Percentiles rank a stretch among this genome's conserved stretches.
Evolutionary conservation across 2,797 vertebrate species (phyloP).

Genomic region (Vireo griseus): DNA sequence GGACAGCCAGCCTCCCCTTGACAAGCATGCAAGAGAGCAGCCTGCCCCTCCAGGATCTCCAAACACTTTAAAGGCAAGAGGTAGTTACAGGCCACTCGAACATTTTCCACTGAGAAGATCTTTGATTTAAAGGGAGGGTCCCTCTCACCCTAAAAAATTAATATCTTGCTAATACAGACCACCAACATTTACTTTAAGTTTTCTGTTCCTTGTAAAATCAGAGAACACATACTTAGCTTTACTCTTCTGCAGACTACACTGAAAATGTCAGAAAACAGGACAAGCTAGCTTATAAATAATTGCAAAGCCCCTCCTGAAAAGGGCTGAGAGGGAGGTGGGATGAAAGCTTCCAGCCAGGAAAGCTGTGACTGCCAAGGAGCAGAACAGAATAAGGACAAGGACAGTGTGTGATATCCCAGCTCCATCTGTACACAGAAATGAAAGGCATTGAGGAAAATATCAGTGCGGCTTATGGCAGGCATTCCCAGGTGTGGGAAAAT

Average conservation of each 20-base stretch:
- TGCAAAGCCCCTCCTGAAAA: conserved; percentile 43
- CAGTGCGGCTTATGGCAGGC: conserved; percentile 35
- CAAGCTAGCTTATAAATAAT: conserved; percentile 50
- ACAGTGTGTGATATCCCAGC: conserved; percentile 29
- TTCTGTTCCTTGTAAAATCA: background rate
- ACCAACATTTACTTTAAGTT: background rate
- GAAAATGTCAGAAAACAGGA: conserved; percentile 37
- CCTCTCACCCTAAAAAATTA: background rate
- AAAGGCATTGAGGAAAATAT: conserved; percentile 52
- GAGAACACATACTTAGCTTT: background rate
- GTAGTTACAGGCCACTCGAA: background rate
- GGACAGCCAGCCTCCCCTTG: background rate
- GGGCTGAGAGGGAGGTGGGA: conserved; percentile 18
- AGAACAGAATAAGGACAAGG: conserved; percentile 49
- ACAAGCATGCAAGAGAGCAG: background rate
- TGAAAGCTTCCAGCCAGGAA: conserved; percentile 46
- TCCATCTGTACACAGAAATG: conserved; percentile 53
- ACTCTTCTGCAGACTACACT: background rate
- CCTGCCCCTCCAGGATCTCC: background rate
- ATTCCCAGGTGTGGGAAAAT: conserved; percentile 55
- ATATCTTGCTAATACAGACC: background rate
- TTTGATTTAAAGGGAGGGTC: background rate
- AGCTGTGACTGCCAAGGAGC: conserved; percentile 34
- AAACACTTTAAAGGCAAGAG: background rate
- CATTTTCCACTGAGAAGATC: background rate